Conservation (phyloP, 2,797 vertebrate species). For the Pristis pectinata region DNA sequence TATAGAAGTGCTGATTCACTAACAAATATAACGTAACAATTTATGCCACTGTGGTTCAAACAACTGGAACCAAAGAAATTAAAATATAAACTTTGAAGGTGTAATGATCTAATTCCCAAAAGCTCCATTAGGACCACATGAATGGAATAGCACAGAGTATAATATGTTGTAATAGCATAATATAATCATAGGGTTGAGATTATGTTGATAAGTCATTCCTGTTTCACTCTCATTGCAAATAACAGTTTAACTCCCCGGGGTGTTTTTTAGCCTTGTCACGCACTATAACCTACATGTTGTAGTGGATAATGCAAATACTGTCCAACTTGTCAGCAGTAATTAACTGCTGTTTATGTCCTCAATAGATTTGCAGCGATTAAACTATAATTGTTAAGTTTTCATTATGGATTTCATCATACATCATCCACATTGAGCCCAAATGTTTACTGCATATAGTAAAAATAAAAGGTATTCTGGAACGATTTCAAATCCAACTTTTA, state of each 20-base stretch:
- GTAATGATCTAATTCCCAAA: not conserved
- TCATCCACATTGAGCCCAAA: not conserved
- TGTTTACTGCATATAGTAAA: not conserved
- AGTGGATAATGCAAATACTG: not conserved
- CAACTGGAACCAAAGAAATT: not conserved
- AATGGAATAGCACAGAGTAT: not conserved
- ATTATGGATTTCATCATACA: not conserved
- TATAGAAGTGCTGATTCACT: not conserved
- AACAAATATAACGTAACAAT: not conserved
- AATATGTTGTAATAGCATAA: not conserved
- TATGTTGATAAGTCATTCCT: not conserved
- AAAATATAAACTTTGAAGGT: not conserved
- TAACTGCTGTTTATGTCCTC: not conserved
- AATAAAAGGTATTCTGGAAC: not conserved
- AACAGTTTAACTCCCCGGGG: not conserved
- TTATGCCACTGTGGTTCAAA: not conserved
- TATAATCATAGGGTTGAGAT: not conserved
- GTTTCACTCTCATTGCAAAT: not conserved
- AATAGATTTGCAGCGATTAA: not conserved
- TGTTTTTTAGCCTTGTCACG: not conserved
- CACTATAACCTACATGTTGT: not conserved
- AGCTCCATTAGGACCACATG: not conserved
- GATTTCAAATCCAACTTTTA: not conserved
- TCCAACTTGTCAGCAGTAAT: not conserved
- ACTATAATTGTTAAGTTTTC: not conserved